Conservation (phyloP, 2,113 vertebrate species). For the Ovibos moschatus region DNA sequence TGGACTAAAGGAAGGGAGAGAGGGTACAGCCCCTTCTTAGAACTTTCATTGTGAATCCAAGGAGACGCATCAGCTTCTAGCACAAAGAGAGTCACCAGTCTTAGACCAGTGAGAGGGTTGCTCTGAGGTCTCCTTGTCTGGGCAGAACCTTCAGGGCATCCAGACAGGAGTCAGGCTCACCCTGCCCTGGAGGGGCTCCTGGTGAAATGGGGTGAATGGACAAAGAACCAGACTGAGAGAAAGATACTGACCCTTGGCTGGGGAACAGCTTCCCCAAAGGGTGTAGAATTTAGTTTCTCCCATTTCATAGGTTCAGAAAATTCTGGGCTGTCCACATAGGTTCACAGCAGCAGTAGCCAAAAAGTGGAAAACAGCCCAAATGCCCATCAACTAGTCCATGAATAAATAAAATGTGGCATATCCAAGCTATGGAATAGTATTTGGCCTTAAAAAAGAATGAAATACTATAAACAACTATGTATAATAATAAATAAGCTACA, state of each 20-base stretch:
- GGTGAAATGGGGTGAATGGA: background rate
- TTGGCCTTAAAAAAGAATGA: background rate
- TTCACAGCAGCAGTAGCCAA: background rate
- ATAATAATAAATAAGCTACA: background rate
- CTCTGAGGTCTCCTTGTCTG: background rate
- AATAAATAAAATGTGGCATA: background rate
- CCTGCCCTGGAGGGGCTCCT: background rate
- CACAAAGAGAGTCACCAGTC: background rate
- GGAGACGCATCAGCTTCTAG: background rate
- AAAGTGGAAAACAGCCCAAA: background rate
- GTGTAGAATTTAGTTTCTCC: background rate
- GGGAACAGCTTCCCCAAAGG: background rate
- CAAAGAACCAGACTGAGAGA: background rate
- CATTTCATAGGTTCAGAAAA: background rate
- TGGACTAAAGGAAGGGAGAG: background rate
- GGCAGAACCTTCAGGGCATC: background rate
- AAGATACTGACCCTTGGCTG: no score
- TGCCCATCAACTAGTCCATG: background rate
- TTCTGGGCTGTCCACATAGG: background rate
- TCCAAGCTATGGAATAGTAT: background rate
- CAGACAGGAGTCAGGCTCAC: background rate
- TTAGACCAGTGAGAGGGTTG: background rate
- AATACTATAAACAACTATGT: background rate
- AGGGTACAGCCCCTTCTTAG: background rate
- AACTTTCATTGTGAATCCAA: background rate